Percentiles rank a stretch among this genome's conserved stretches.
Evolutionary conservation across 2,113 vertebrate species (phyloP).

Genomic region (Rhabdomys dilectus): DNA sequence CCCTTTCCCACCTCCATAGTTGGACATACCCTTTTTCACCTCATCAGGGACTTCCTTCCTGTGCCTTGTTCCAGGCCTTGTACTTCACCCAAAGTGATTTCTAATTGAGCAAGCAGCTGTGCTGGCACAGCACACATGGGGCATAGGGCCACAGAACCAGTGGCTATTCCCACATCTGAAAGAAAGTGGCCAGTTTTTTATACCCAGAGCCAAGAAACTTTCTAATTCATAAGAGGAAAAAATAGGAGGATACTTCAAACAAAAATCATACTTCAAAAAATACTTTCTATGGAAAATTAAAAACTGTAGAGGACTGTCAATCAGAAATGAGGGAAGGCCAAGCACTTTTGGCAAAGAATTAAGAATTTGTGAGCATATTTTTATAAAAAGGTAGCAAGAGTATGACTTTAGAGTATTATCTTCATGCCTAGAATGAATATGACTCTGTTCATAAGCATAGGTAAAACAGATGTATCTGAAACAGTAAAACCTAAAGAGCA

Average conservation of each 20-base stretch:
- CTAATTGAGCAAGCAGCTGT: conserved; percentile 42
- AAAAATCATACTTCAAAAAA: conserved; percentile 53
- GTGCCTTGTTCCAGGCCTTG: conserved; percentile 53
- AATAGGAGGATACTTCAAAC: conserved; percentile 37
- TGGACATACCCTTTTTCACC: conserved; percentile 47
- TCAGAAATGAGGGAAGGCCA: conserved; percentile 17
- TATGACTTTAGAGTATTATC: not conserved
- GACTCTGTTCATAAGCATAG: not conserved
- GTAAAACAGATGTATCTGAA: not conserved
- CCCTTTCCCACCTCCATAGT: not conserved
- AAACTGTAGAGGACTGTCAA: conserved; percentile 51
- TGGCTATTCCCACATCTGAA: not conserved
- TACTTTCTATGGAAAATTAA: conserved; percentile 26
- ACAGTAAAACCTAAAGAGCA: not conserved
- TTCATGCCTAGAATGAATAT: not conserved
- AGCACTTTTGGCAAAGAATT: not conserved
- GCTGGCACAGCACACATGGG: not conserved
- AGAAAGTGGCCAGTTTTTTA: not conserved
- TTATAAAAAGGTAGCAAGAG: not conserved
- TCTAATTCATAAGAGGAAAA: not conserved
- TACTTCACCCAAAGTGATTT: conserved; percentile 47
- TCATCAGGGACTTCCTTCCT: conserved; percentile 51
- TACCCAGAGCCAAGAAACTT: conserved; percentile 53
- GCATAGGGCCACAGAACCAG: not conserved
- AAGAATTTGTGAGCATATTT: not conserved